Evolutionary conservation across 64 coral and sea anemone genomes (phyloP), one percentile per base, ranked within the genome.

Genomic region (Dendrophyllia cribrosa): DNA sequence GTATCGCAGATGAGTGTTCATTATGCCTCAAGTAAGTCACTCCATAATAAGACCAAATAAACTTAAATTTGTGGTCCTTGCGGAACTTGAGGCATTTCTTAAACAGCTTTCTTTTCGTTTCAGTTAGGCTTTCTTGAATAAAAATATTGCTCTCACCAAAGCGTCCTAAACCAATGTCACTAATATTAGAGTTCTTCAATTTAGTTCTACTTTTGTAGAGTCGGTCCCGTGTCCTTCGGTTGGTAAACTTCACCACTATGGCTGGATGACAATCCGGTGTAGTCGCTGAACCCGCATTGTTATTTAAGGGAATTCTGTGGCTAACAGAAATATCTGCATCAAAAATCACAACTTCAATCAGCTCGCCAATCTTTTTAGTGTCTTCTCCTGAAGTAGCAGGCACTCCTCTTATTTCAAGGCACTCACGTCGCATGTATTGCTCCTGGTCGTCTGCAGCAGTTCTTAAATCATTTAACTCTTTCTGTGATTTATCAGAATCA

Each of bases 11-110:
- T 4, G 51, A 5, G 51, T 53, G 51, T 9, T 53, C 51, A 9
- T 53, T 53, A 53, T 53, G 51, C 9, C 51, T 53, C 51, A 53
- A 53, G 9, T 53, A 53, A 53, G 9, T 53, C 51, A 53, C 51
- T 56, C 88, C 88, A 77, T 89, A 89, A 74, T 66, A 77, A 17
- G 88, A 58, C 88, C 75, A 89, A 58, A 89, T 89, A 51, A 77
- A 89, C n/a, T 76, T 77, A 77, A 58, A 89, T 58, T 66, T 58
- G 19, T 65, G 72, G 12, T 89, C 65, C 88, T 89, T 78, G 52
- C 53, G 73, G 17, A 75, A 77, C 19, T 85, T 44, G 43, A 59
- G 9, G 50, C 58, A 77, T 6, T 63, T 15, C 44, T 89, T 64
- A 55, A 66, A 79, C 21, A 89, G 61, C 11, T 79, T 61, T 67